Evolutionary conservation across 2,888 invertebrate genomes (phyloP).

Genomic region (Vesta saturnalis): DNA sequence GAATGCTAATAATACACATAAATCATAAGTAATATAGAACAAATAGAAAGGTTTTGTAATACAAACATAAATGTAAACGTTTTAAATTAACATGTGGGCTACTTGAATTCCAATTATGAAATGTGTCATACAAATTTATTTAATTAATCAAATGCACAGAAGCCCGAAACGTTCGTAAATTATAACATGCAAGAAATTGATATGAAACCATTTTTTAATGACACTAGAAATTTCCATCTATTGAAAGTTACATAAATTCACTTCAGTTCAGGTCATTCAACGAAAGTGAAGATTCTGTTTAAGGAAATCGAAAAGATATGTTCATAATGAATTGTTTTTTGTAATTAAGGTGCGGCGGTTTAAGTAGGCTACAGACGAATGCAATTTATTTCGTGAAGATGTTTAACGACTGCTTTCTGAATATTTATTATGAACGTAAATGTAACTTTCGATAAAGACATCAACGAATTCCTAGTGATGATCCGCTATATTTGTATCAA

Average conservation of each 20-base stretch:
- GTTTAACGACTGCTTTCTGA: not conserved
- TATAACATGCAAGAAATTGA: not conserved
- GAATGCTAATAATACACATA: too few relatives aligned
- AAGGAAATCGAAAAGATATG: conserved; percentile 15
- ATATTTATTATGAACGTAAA: too few relatives aligned
- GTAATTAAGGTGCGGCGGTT: conserved; percentile 25
- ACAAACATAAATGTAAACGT: not conserved
- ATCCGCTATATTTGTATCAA: not conserved
- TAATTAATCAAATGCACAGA: not conserved
- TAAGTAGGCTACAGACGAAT: conserved; percentile 32
- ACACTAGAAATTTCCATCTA: too few relatives aligned
- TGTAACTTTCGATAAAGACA: too few relatives aligned
- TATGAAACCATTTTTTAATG: not conserved
- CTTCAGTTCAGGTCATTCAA: conserved; percentile 2
- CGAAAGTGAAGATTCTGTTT: conserved; percentile 31
- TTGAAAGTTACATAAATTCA: not conserved
- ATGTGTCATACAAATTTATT: not conserved
- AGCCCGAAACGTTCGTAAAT: too few relatives aligned
- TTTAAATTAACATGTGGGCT: not conserved
- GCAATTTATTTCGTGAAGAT: conserved; percentile 30
- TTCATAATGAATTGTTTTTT: conserved; percentile 25
- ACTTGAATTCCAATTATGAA: not conserved
- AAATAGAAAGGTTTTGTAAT: conserved; percentile 1
- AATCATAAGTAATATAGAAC: not conserved
- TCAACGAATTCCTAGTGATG: too few relatives aligned